Percentiles rank a stretch among this genome's conserved stretches.
These are phyloP conservation scores for Cryptoleucopteryx plumbea DNA, from an alignment of 2,113 vertebrate species.

Conservation along the genomic window DNA sequence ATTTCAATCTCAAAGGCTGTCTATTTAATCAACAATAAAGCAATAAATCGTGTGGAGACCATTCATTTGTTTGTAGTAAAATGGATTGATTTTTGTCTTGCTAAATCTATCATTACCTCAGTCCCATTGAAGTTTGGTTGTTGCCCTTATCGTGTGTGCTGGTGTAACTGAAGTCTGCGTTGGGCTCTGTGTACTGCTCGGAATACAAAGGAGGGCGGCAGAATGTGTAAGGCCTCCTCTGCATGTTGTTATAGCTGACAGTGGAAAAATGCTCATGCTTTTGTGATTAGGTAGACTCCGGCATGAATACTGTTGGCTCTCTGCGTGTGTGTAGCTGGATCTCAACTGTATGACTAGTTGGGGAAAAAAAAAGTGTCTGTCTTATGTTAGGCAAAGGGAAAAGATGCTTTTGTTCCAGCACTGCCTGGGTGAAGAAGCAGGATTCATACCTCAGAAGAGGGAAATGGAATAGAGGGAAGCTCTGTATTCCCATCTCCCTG, in stretches of 20 bases:
- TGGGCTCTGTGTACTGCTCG: neutral
- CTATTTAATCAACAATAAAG: neutral
- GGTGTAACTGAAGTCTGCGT: neutral
- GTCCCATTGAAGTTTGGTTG: neutral
- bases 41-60: neutral
- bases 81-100: neutral
- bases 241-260: rapidly evolving
- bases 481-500: neutral
- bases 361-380: neutral
- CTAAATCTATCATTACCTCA: neutral
- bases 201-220: neutral
- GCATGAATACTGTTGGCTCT: neutral
- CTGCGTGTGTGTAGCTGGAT: neutral
- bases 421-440: neutral
- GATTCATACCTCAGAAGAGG: neutral
- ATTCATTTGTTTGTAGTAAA: neutral
- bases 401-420: neutral
- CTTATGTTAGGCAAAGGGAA: neutral
- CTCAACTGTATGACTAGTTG: neutral
- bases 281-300: neutral
- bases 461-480: neutral
- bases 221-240: neutral
- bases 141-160: neutral
- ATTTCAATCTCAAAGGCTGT: neutral
- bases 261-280: neutral